Evolutionary conservation across 2,113 vertebrate genomes (phyloP), one percentile per base, ranked within the genome.

Genomic region (Lutjanus erythropterus): DNA sequence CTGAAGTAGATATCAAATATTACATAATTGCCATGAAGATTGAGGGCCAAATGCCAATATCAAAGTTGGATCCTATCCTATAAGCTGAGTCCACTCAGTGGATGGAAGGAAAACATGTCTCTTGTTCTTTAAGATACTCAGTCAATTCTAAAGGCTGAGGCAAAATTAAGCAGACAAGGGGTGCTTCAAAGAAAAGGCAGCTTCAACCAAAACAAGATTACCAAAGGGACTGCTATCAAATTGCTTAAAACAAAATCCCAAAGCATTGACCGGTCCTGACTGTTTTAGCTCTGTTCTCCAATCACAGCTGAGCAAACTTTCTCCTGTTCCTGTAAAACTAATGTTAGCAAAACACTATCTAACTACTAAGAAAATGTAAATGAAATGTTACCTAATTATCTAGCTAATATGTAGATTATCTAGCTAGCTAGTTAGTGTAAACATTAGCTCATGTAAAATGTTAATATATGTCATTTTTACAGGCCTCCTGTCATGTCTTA

Each of bases 161-260:
- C 15, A 66, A 76, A 76, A 80, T 67, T 35, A 33, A 71, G 73
- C 66, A 29, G 77, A 81, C 39, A 79, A 29, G 50, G 55, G 78
- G 21, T 2, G 9, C 50, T 49, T 76, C 50, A 80, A 76, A 68
- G 72, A 64, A 33, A 82, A 37, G 42, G 55, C 55, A 41, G 56
- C 39, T 67, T 67, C 60, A 71, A 25, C 75, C 65, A 79, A 71
- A 84, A 81, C 49, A 50, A 75, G 59, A 66, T 84, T 84, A 77
- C 31, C 33, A 73, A 55, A 81, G 58, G 39, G 52, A 71, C 81
- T 78, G 49, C 9, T 58, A 65, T 71, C 5, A 11, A 44, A 37
- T 69, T 64, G 75, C 4, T 44, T 2, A n/a, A 46, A 23, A 35
- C 27, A 46, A 44, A 52, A 5, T 44, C 7, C 25, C n/a, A n/a